Evolutionary conservation across 2,888 invertebrate genomes (phyloP).

Genomic region (Cosmorhoe ocellata): DNA sequence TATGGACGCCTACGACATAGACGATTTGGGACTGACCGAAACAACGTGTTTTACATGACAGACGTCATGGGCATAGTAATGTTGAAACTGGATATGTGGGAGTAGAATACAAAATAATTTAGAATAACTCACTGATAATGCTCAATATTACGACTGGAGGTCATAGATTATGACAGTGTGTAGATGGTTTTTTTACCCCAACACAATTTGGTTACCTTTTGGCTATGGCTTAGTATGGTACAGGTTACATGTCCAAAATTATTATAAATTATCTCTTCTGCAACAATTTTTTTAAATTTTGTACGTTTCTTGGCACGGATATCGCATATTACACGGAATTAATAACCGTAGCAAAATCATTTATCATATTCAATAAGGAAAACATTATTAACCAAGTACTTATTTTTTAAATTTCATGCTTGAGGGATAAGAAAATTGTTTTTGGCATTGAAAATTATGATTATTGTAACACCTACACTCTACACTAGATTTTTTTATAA

Average conservation of each 20-base stretch:
- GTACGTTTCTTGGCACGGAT: constrained; percentile 58
- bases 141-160: constrained; percentile 8
- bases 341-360: constrained; percentile 55
- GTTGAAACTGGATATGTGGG: constrained; percentile 47
- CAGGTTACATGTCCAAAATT: no score
- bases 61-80: constrained; percentile 42
- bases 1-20: constrained; percentile 45
- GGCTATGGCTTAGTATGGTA: no score
- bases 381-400: constrained; percentile 30
- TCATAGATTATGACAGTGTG: neutral
- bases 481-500: no score
- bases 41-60: constrained; percentile 45
- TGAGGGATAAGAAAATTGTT: neutral
- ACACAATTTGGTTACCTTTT: no score
- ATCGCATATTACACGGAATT: constrained; percentile 51
- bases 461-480: neutral
- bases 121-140: constrained; percentile 16
- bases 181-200: neutral
- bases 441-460: neutral
- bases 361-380: constrained; percentile 51
- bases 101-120: constrained; percentile 35
- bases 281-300: constrained; percentile 24
- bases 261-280: no score
- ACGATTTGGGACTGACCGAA: constrained; percentile 41
- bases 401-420: constrained; percentile 20